phyloP scores from a whole-genome alignment of 2,797 vertebrate species.

The Tragelaphus eurycerus region DNA sequence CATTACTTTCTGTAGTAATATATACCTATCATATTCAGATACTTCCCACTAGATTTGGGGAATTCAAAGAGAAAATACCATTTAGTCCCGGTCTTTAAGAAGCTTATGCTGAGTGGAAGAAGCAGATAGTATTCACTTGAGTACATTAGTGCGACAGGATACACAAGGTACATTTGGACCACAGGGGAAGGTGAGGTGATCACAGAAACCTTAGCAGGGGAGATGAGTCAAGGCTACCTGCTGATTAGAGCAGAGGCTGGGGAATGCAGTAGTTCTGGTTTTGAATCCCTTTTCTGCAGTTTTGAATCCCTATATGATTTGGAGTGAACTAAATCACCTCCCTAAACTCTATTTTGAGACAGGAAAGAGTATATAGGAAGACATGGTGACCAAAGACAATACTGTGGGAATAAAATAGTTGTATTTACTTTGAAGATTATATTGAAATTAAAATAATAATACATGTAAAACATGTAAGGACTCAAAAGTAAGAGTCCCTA shows the following conservation, averaged over 20 bases:
- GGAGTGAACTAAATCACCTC: not conserved
- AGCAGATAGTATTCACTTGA: not conserved
- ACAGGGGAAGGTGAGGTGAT: not conserved
- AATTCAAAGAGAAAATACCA: not conserved
- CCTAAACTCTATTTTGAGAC: not conserved
- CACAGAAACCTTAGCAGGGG: not conserved
- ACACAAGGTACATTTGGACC: not conserved
- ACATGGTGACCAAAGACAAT: not conserved
- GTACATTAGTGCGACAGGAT: not conserved
- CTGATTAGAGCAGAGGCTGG: not conserved
- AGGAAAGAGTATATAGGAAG: not conserved
- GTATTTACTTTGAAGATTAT: not conserved
- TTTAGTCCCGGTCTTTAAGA: not conserved
- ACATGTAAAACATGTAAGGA: not conserved
- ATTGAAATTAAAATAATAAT: not conserved
- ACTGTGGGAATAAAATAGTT: not conserved
- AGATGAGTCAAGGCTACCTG: not conserved
- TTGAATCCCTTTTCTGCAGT: not conserved
- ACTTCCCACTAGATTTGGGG: not conserved
- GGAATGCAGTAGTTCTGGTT: not conserved
- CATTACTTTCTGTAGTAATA: not conserved
- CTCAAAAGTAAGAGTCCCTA: not conserved
- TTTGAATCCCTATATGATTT: not conserved
- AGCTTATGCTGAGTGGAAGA: not conserved
- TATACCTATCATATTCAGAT: not conserved